These are phyloP conservation scores for Hydrochoerus hydrochaeris DNA, from an alignment of 2,113 vertebrate genomes.

Conservation along the genomic window DNA sequence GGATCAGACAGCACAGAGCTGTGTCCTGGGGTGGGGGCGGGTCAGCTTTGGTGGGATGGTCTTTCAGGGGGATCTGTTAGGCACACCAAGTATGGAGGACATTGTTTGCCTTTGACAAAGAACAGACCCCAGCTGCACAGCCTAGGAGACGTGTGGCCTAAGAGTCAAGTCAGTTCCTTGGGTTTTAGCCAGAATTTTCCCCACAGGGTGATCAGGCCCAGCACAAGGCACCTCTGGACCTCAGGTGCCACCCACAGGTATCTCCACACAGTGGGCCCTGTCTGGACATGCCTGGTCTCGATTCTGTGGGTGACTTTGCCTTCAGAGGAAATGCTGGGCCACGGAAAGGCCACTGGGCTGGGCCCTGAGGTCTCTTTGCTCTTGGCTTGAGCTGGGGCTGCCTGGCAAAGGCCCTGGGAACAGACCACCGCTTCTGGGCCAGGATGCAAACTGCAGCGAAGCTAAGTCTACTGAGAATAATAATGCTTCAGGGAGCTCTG, in stretches of 20 bases:
- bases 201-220: background rate
- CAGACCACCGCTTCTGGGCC: background rate
- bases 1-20: no score
- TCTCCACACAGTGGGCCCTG: background rate
- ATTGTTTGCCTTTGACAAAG: background rate
- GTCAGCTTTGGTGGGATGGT: accelerated
- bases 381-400: accelerated
- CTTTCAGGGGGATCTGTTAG: background rate
- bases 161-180: background rate
- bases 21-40: accelerated
- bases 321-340: background rate
- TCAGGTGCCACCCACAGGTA: accelerated
- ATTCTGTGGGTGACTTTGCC: background rate
- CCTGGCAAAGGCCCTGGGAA: background rate
- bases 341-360: background rate
- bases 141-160: background rate
- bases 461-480: background rate
- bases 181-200: background rate
- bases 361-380: no score
- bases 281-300: accelerated
- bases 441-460: no score
- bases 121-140: background rate
- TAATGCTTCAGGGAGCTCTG: background rate
- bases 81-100: background rate
- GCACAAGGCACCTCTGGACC: accelerated